phyloP scores from a whole-genome alignment of 2,797 vertebrate species.

The Pipistrellus kuhlii region DNA sequence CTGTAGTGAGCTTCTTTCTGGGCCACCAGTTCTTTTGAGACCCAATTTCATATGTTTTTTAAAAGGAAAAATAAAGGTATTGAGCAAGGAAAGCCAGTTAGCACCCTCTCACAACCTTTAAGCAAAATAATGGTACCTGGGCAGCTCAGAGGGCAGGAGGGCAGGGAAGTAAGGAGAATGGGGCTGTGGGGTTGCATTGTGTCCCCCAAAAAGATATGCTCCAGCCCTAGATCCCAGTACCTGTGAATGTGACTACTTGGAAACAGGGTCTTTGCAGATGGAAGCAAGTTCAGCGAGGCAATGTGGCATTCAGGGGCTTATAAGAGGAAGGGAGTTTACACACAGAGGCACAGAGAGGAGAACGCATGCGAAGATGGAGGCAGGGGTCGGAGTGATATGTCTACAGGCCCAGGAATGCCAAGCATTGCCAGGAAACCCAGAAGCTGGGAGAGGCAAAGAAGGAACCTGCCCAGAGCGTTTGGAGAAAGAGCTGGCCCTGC shows the following conservation, averaged over 20 bases:
- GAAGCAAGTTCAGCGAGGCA: background rate
- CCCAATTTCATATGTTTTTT: too few relatives aligned
- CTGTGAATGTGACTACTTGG: background rate
- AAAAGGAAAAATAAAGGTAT: background rate
- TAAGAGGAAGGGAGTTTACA: background rate
- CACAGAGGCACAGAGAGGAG: background rate
- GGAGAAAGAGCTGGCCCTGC: background rate
- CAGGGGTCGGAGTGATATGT: fast-evolving
- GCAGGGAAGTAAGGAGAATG: background rate
- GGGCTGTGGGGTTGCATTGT: background rate
- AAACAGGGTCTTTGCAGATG: background rate
- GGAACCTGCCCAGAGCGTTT: background rate
- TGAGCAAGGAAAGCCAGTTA: background rate
- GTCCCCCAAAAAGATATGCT: background rate
- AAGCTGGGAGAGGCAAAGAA: background rate
- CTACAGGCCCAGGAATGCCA: background rate
- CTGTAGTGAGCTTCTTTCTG: too few relatives aligned
- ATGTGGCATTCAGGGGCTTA: background rate
- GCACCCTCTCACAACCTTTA: background rate
- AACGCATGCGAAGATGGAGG: fast-evolving
- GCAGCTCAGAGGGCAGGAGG: background rate
- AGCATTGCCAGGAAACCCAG: background rate
- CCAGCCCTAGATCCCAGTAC: background rate
- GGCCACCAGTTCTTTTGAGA: too few relatives aligned
- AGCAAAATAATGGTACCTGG: background rate